Evolutionary conservation across 2,888 invertebrate species (phyloP), one percentile per base, ranked within the genome.

Genomic region (Boloria selene): DNA sequence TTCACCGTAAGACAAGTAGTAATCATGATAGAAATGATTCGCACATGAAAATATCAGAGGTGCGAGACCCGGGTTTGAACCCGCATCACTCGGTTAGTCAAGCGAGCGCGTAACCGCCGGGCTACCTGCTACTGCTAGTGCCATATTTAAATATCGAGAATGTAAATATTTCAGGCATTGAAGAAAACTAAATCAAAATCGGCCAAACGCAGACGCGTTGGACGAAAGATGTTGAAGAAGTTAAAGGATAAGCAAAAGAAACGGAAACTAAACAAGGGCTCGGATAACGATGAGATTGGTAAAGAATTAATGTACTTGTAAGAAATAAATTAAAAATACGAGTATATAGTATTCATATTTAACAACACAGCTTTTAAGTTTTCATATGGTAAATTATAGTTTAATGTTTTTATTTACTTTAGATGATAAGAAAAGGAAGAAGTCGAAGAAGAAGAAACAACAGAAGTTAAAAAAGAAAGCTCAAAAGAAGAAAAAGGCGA

Each of bases 181-280:
- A 88, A 85, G 68, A 88, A 84, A 67, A 65, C 74, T 0, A 88
- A 87, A 72, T 71, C 77, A 0, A 90, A 88, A 61, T 70, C 78
- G 4, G 75, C 78, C 0, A 88, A 87, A 60, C 80, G 81, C 1
- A 78, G 79, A 0, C 79, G 81, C 0, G 70, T 85, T 7, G 84
- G 79, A 65, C 86, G 86, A 70, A 87, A 84, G 59, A 74, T 83
- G 58, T 71, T 86, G 47, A 88, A 86, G 73, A 89, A 87, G 68
- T 73, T 87, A 22, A 88, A 87, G 74, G 82, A 85, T 4, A 88
- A 86, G 61, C 79, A 83, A 52, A 88, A 82, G 73, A 87, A 85
- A 65, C 88, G 85, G 69, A 87, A 80, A 47, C 45, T 44, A n/a
- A 74, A 75, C 13, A 77, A 75, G 44, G 75, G 77, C 5, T 76